Base-by-base conservation (phyloP, 2,113 vertebrate genomes). In the Puntigrus tetrazona region DNA sequence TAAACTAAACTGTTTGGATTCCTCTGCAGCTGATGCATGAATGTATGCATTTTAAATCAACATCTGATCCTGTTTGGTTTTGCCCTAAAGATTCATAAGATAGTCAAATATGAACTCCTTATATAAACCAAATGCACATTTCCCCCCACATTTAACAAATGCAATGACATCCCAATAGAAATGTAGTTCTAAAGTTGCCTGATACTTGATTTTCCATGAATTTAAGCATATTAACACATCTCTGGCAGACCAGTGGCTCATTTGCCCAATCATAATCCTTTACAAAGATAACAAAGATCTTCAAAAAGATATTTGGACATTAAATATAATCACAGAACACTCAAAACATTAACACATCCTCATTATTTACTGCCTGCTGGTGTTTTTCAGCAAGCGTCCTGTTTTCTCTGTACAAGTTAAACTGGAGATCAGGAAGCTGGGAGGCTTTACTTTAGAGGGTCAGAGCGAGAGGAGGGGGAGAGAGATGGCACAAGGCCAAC, bases 321-420 rank as follows among this genome's bases (percentile, higher is more conserved):
- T 18, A 76, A 76, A 83, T 61, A 83, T 76, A 7, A 70, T 78
- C 25, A 31, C 27, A 85, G 8, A 25, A 45, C 77, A 7, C 7
- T 43, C 78, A 45, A 69, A 81, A 69, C 29, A 69, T 81, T 2
- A 50, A 50, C 72, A 45, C 22, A 34, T n/a, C 63, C 43, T 87
- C 73, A 43, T 57, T 38, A 52, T 41, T 67, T 55, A n/a, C 34
- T 52, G 65, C 69, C 41, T 43, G 43, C 47, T 85, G 27, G 69
- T 77, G 69, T 82, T 81, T 89, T 87, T 45, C 70, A 78, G 69
- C 38, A 70, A 36, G 67, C 61, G 84, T 90, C 87, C 89, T 88
- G 87, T 87, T 88, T 89, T 87, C 11, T 70, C 45, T 79, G 45
- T 50, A 14, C 81, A 79, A 41, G 55, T 57, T 52, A 78, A 29